Evolutionary conservation across 2,113 vertebrate species (phyloP).

Genomic region (Mastomys coucha): DNA sequence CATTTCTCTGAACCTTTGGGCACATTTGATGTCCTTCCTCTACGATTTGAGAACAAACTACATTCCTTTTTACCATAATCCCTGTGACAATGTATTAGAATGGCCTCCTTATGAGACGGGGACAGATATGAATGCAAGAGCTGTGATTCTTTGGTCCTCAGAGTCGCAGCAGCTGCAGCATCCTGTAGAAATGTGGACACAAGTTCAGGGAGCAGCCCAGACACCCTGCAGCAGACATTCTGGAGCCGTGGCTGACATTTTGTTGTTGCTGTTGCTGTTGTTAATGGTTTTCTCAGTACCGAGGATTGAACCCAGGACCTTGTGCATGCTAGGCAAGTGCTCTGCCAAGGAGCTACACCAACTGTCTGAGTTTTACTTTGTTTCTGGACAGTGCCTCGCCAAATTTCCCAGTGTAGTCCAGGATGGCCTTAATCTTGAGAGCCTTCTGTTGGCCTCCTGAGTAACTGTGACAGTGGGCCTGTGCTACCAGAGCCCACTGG

Average conservation of each 20-base stretch:
- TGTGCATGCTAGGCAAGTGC: background rate
- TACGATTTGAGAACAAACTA: conserved; percentile 3
- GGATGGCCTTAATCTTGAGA: background rate
- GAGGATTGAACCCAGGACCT: background rate
- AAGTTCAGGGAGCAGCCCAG: background rate
- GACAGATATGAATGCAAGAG: background rate
- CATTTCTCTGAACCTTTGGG: conserved; percentile 23
- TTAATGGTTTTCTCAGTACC: too few species aligned
- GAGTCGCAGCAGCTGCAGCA: background rate
- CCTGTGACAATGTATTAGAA: background rate
- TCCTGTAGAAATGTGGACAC: background rate
- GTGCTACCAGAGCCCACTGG: background rate
- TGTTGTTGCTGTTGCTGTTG: background rate
- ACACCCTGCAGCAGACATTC: background rate
- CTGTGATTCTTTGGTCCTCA: background rate
- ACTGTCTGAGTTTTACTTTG: background rate
- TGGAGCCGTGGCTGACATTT: background rate
- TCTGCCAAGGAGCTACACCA: background rate
- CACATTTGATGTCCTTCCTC: background rate
- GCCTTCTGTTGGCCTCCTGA: background rate
- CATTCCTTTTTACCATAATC: background rate
- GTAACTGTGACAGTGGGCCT: background rate
- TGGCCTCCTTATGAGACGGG: background rate
- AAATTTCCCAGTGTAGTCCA: background rate
- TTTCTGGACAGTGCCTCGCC: background rate